phyloP scores from a whole-genome alignment of 2,888 invertebrate species.

The Drosophila affinis region DNA sequence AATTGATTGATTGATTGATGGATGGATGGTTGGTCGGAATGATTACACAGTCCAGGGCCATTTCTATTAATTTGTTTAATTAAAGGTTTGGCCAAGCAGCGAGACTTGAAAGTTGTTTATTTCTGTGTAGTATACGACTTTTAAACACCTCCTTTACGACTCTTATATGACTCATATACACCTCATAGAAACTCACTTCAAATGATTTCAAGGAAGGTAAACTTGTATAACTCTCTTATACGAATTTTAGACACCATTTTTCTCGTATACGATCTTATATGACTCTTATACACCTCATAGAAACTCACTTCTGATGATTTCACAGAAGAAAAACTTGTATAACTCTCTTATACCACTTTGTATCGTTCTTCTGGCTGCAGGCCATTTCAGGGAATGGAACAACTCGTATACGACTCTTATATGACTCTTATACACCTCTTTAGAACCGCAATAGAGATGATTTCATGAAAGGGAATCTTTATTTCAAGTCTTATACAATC shows the following conservation, averaged over 20 bases:
- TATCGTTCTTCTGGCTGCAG: too few species aligned
- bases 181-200: background rate
- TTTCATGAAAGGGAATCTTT: background rate
- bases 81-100: conserved; percentile 39
- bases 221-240: background rate
- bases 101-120: too few species aligned
- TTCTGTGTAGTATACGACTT: too few species aligned
- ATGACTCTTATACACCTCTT: background rate
- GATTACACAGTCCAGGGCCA: conserved; percentile 15
- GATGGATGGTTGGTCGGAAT: conserved; percentile 1
- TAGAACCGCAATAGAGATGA: conserved; percentile 16
- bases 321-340: too few species aligned
- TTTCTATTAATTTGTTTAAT: conserved; percentile 51
- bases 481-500: too few species aligned
- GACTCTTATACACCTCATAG: background rate
- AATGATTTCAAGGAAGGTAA: conserved; percentile 6
- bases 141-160: too few species aligned
- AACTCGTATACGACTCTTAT: background rate
- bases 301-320: conserved; percentile 19
- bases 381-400: too few species aligned
- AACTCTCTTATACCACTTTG: background rate
- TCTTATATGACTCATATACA: too few species aligned
- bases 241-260: background rate
- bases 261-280: too few species aligned
- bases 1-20: conserved; percentile 35